These are phyloP conservation scores for Sapayoa aenigma DNA, from an alignment of 2,113 vertebrate genomes.

Conservation along the genomic window DNA sequence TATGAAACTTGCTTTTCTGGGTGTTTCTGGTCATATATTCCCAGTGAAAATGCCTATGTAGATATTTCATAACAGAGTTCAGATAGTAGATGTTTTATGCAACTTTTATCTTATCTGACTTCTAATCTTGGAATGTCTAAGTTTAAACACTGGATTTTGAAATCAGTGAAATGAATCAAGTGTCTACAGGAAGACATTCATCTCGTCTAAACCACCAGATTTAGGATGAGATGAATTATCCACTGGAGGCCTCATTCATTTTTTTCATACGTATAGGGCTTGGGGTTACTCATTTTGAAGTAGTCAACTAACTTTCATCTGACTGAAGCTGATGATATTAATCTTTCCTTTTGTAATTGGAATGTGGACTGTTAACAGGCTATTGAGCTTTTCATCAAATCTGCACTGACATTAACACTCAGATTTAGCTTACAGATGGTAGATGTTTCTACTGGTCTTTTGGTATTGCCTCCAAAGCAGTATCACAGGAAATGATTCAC, in stretches of 20 bases:
- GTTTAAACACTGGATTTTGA: not conserved
- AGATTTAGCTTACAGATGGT: not conserved
- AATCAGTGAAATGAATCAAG: slow-evolving; percentile 12
- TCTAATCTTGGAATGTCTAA: not conserved
- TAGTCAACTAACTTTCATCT: not conserved
- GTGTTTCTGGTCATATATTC: not conserved
- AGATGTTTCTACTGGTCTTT: not conserved
- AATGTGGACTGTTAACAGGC: not conserved
- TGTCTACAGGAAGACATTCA: not conserved
- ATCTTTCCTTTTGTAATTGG: not conserved
- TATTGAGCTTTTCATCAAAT: not conserved
- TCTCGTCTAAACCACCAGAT: not conserved
- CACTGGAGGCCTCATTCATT: not conserved
- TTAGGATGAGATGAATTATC: not conserved
- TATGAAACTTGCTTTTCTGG: not conserved
- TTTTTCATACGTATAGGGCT: not conserved
- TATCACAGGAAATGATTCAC: not conserved
- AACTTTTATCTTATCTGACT: not conserved
- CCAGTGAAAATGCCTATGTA: not conserved
- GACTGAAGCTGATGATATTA: not conserved
- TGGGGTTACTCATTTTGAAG: not conserved
- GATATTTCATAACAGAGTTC: not conserved
- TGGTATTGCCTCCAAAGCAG: not conserved
- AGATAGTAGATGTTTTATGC: not conserved
- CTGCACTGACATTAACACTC: not conserved